phyloP scores from a whole-genome alignment of 2,888 invertebrate genomes.

The Rugalucina vietnamica region DNA sequence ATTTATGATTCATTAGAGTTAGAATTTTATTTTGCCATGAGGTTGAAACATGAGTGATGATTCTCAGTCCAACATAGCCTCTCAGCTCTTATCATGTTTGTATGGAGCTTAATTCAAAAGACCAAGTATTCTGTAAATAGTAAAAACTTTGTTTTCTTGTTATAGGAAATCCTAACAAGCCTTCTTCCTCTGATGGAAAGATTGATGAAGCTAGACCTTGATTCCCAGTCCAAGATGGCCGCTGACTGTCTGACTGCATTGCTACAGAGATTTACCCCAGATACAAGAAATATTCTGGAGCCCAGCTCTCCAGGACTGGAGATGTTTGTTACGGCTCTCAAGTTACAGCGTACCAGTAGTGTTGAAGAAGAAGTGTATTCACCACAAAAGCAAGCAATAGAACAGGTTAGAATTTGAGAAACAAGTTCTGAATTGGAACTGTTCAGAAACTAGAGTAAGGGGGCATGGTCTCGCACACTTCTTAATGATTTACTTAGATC shows the following conservation, averaged over 20 bases:
- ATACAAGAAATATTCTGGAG: conserved; percentile 52
- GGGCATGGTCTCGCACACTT: too few species aligned
- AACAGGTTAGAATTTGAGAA: conserved; percentile 52
- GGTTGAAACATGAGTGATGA: too few species aligned
- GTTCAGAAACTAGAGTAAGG: too few species aligned
- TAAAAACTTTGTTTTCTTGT: too few species aligned
- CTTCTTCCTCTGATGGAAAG: conserved; percentile 63
- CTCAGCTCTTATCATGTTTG: too few species aligned
- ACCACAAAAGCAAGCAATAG: neutral
- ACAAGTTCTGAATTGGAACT: too few species aligned
- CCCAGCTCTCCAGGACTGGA: conserved; percentile 30
- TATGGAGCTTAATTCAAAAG: too few species aligned
- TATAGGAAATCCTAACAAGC: conserved; percentile 62
- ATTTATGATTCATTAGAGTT: too few species aligned
- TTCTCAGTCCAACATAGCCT: too few species aligned
- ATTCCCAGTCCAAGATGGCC: conserved; percentile 21
- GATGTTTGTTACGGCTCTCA: conserved; percentile 41
- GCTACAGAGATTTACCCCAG: conserved; percentile 63
- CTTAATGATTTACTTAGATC: too few species aligned
- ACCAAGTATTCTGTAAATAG: too few species aligned
- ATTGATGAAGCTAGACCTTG: conserved; percentile 46
- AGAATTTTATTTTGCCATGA: too few species aligned
- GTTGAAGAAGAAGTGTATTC: neutral
- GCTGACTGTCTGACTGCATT: conserved; percentile 60
- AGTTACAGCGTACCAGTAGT: neutral